Evolutionary conservation across 2,888 invertebrate species (phyloP).

Genomic region (Brachyopa scutellaris): DNA sequence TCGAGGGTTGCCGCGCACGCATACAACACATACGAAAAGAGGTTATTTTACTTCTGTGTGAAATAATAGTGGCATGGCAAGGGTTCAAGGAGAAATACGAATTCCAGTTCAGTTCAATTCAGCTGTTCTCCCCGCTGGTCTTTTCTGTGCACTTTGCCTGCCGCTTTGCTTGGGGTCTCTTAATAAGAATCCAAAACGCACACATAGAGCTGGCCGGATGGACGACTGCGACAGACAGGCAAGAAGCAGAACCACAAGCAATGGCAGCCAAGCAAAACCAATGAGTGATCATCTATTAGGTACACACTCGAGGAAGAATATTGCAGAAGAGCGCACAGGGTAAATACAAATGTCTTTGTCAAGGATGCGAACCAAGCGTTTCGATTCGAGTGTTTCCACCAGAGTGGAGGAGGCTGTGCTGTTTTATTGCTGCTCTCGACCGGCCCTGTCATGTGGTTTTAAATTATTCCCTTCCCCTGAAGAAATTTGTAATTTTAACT

Average conservation of each 20-base stretch:
- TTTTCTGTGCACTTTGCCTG: conserved; percentile 1
- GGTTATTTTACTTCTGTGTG: too few species aligned
- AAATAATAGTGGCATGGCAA: conserved; percentile 10
- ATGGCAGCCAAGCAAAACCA: conserved; percentile 54
- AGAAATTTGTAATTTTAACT: conserved; percentile 42
- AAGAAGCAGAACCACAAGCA: conserved; percentile 21
- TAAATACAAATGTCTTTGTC: conserved; percentile 67
- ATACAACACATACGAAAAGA: not conserved
- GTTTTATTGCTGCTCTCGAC: not conserved
- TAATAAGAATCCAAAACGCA: conserved; percentile 39
- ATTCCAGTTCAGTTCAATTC: conserved; percentile 47
- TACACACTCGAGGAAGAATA: conserved; percentile 55
- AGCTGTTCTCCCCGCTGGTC: conserved; percentile 32
- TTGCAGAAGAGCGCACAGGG: conserved; percentile 36
- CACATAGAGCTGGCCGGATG: conserved; percentile 21
- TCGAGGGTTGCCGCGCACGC: conserved; percentile 20
- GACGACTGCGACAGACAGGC: conserved; percentile 17
- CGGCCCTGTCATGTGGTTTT: conserved; percentile 51
- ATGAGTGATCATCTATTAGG: conserved; percentile 66
- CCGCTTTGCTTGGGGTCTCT: conserved; percentile 63
- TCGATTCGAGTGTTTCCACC: conserved; percentile 5
- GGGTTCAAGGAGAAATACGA: conserved; percentile 68
- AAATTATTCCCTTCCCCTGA: conserved; percentile 55
- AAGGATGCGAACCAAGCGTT: conserved; percentile 54
- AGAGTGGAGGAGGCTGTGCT: conserved; percentile 23